phyloP scores from a whole-genome alignment of 2,113 vertebrate species.

The Ciconia maguari region DNA sequence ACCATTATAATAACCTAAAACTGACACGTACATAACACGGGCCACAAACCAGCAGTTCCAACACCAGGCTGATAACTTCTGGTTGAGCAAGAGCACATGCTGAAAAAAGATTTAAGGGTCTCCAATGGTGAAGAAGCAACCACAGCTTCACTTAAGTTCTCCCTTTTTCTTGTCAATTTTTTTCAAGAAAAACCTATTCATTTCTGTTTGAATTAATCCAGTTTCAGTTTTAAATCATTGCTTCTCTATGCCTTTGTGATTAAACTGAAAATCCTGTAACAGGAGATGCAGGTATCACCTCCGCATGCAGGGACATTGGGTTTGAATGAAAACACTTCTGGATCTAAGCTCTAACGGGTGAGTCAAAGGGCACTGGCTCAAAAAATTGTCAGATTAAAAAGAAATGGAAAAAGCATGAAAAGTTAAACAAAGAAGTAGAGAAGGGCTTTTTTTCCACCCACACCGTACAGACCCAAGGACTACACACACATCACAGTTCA shows the following conservation, averaged over 20 bases:
- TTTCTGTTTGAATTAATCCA: not conserved
- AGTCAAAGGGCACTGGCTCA: not conserved
- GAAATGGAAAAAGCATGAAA: not conserved
- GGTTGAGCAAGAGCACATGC: not conserved
- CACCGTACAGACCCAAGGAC: not conserved
- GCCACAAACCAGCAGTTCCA: slow-evolving; percentile 9
- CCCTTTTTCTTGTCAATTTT: not conserved
- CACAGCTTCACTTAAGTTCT: not conserved
- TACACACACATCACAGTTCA: accelerated
- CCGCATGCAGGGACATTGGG: not conserved
- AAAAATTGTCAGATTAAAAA: not conserved
- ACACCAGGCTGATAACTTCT: not conserved
- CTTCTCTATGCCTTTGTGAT: not conserved
- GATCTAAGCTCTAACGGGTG: not conserved
- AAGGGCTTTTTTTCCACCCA: not conserved
- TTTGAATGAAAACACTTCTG: not conserved
- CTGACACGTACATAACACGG: not conserved
- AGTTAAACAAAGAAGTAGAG: not conserved
- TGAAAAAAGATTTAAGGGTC: not conserved
- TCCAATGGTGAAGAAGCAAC: not conserved
- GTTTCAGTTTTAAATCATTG: not conserved
- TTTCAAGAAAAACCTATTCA: not conserved
- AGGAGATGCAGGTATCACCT: not conserved
- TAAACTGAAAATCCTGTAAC: not conserved
- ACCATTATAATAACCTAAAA: not conserved